Percentiles rank a stretch among this genome's conserved stretches.
Evolutionary conservation across 2,113 vertebrate species (phyloP).

Genomic region (Camelus dromedarius): DNA sequence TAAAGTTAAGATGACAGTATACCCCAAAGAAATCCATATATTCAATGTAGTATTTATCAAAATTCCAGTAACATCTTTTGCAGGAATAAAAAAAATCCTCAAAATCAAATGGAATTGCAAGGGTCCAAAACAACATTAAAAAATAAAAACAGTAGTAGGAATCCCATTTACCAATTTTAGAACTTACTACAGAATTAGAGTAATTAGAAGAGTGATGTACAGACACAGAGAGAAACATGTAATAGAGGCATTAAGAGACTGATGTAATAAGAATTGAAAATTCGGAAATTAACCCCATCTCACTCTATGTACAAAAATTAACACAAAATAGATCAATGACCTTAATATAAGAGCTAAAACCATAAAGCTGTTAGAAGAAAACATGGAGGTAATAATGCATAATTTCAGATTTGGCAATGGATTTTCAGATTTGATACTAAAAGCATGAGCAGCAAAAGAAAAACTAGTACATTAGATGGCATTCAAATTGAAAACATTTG

Average conservation of each 20-base stretch:
- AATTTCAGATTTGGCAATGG: too few relatives aligned
- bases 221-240: background rate
- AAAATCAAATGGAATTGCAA: background rate
- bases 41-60: background rate
- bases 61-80: background rate
- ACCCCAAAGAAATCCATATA: background rate
- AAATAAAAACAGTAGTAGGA: background rate
- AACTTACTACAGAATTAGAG: background rate
- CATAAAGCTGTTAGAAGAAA: too few relatives aligned
- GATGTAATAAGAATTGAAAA: background rate
- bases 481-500: background rate
- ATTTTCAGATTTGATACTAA: background rate
- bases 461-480: background rate
- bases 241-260: background rate
- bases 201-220: background rate
- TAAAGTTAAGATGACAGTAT: background rate
- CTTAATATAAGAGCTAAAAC: too few relatives aligned
- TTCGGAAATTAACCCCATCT: background rate
- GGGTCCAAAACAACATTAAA: background rate
- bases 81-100: background rate
- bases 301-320: too few relatives aligned
- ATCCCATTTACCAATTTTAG: background rate
- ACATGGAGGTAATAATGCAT: too few relatives aligned
- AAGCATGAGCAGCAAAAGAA: background rate
- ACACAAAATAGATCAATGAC: too few relatives aligned